A percentile compares a stretch with the other conserved stretches of the same genome.
Conservation (phyloP, 2,797 vertebrate genomes). For the Smutsia gigantea region DNA sequence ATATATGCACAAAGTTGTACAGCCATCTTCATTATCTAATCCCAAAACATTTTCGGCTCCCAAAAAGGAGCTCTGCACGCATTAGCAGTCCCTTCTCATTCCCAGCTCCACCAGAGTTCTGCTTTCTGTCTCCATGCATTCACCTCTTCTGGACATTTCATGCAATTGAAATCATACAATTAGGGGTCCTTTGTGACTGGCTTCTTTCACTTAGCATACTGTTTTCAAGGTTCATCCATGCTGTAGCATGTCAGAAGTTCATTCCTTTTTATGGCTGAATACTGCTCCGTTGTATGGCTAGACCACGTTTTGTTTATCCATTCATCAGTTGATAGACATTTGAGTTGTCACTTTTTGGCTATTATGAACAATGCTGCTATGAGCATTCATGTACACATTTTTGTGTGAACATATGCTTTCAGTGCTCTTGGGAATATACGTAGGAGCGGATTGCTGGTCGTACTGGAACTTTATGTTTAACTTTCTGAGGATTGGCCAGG, state of each 20-base stretch:
- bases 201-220: background rate
- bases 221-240: background rate
- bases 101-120: background rate
- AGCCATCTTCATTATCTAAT: background rate
- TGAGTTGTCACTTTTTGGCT: background rate
- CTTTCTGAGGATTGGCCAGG: background rate
- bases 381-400: background rate
- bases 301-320: background rate
- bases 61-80: background rate
- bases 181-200: background rate
- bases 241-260: background rate
- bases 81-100: background rate
- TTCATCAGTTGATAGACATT: background rate
- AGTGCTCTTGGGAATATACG: background rate
- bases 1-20: background rate
- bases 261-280: background rate
- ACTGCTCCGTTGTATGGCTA: background rate
- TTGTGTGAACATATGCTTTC: no score
- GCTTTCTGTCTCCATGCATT: background rate
- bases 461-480: background rate
- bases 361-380: conserved; percentile 9
- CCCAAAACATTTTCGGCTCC: background rate
- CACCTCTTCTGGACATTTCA: background rate
- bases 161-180: background rate
- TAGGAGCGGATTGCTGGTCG: background rate